These are phyloP conservation scores for Cylas formicarius DNA, from an alignment of 1,140 invertebrate genomes.

Conservation along the genomic window DNA sequence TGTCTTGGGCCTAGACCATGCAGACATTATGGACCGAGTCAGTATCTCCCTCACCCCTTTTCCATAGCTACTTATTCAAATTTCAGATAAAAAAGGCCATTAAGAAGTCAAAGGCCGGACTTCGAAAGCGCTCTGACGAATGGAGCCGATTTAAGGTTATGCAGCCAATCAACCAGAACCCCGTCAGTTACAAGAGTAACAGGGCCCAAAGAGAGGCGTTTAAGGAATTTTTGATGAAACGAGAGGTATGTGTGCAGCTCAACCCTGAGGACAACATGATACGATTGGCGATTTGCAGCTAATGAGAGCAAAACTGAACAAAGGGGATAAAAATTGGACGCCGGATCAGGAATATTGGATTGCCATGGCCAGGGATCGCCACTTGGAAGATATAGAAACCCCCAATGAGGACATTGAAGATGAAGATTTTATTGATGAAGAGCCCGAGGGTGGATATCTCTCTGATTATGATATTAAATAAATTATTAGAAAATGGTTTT, in stretches of 20 bases:
- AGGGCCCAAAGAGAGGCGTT: conserved; percentile 29
- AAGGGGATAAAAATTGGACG: conserved; percentile 26
- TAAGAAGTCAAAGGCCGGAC: conserved; percentile 5
- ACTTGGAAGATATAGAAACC: neutral
- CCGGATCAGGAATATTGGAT: conserved; percentile 28
- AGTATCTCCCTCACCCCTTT: conserved; percentile 9
- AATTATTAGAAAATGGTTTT: neutral
- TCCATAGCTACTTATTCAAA: conserved; percentile 4
- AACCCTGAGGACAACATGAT: conserved; percentile 6
- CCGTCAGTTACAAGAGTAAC: conserved; percentile 6
- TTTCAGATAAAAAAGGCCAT: conserved; percentile 13
- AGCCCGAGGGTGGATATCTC: conserved; percentile 9
- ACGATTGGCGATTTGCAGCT: conserved; percentile 19
- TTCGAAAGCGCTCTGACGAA: conserved; percentile 1
- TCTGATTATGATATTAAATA: conserved; percentile 3
- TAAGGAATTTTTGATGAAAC: conserved; percentile 27
- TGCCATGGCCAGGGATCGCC: conserved; percentile 18
- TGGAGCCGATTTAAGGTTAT: conserved; percentile 11
- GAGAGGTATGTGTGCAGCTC: conserved; percentile 23
- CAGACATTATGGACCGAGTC: conserved; percentile 49
- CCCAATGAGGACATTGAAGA: conserved; percentile 12
- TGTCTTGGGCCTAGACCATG: conserved; percentile 62
- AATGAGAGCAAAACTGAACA: conserved; percentile 19
- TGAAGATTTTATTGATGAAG: conserved; percentile 25
- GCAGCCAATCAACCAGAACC: conserved; percentile 9